Conservation (phyloP, 23 tunicate species). For the Trididemnum nubilum region DNA sequence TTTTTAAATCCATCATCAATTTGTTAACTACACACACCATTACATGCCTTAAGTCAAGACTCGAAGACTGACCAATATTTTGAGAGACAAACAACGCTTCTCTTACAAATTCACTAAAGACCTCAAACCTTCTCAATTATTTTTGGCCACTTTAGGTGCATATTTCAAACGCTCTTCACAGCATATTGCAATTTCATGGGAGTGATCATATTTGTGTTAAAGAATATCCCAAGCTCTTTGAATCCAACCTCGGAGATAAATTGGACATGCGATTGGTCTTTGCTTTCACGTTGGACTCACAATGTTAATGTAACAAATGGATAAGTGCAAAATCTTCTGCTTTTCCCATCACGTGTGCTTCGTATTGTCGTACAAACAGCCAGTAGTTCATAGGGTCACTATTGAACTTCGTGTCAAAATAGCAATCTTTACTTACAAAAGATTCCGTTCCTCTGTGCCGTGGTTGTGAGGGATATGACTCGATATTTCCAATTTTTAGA, state of each 20-base stretch:
- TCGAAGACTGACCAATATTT: not conserved
- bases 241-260: not conserved
- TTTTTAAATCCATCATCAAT: not conserved
- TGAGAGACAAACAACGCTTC: not conserved
- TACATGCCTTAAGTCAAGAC: not conserved
- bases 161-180: constrained; percentile 20
- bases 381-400: constrained; percentile 23
- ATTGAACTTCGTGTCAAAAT: constrained; percentile 2
- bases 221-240: not conserved
- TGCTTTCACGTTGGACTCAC: not conserved
- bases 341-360: constrained; percentile 11
- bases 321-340: not conserved
- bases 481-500: not conserved
- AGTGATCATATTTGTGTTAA: not conserved
- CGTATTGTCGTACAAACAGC: constrained; percentile 13
- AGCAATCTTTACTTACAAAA: too few species aligned
- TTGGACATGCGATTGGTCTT: not conserved
- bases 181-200: constrained; percentile 13
- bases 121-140: not conserved
- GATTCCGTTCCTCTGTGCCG: not conserved
- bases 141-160: not conserved
- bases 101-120: not conserved
- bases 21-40: not conserved
- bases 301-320: constrained; percentile 3
- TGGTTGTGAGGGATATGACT: not conserved